Evolutionary conservation across 2,797 vertebrate genomes (phyloP).

Genomic region (Luscinia megarhynchos): DNA sequence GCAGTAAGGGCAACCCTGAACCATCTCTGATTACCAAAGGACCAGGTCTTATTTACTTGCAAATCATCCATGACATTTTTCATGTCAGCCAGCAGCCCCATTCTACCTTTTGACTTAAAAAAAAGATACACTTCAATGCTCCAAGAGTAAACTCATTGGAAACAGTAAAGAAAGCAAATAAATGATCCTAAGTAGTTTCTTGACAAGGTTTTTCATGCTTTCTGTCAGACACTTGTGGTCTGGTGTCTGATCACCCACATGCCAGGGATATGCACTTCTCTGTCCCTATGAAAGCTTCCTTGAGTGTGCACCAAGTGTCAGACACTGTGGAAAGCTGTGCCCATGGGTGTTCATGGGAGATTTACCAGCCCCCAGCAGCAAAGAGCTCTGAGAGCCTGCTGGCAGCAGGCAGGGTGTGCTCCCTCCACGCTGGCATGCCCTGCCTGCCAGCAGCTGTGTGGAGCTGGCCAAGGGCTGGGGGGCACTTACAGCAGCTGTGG

Average conservation of each 20-base stretch:
- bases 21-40: not conserved
- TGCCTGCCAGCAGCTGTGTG: accelerated
- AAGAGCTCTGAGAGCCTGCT: not conserved
- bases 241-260: not conserved
- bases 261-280: not conserved
- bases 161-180: not conserved
- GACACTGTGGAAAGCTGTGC: not conserved
- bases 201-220: not conserved
- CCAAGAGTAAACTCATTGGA: not conserved
- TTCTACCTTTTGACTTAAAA: not conserved
- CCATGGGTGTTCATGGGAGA: not conserved
- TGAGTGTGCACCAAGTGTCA: not conserved
- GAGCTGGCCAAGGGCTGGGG: not conserved
- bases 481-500: not conserved
- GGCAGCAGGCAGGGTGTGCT: not conserved
- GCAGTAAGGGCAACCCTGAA: not conserved
- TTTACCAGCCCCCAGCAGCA: not conserved
- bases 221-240: not conserved
- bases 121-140: not conserved
- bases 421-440: accelerated
- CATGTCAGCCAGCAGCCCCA: not conserved
- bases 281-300: not conserved
- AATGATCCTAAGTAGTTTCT: not conserved
- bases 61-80: not conserved
- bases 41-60: not conserved